Evolutionary conservation across 2,888 invertebrate genomes (phyloP).

Genomic region (Synergus itoensis): DNA sequence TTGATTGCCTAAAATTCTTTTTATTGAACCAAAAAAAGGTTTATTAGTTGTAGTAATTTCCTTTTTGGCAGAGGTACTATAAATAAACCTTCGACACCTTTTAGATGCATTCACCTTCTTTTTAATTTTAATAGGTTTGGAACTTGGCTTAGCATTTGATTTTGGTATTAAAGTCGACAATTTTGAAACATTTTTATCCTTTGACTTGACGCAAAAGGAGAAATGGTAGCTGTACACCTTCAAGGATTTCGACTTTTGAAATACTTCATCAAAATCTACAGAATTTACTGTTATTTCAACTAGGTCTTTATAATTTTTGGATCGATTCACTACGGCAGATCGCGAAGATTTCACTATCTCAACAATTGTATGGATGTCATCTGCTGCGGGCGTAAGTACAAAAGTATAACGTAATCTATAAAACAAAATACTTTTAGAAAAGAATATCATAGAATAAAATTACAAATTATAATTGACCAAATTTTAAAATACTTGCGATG

Average conservation of each 20-base stretch:
- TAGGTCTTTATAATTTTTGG: conserved; percentile 18
- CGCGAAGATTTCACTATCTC: conserved; percentile 38
- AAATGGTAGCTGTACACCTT: conserved; percentile 44
- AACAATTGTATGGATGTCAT: conserved; percentile 39
- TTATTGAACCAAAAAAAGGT: too few relatives aligned
- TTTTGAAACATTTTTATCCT: neutral
- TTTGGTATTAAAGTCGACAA: too few relatives aligned
- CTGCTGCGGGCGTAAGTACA: conserved; percentile 40
- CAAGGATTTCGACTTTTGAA: conserved; percentile 23
- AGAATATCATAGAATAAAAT: neutral
- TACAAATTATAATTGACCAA: neutral
- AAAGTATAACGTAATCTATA: conserved; percentile 49
- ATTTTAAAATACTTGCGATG: conserved; percentile 44
- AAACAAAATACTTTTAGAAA: conserved; percentile 23
- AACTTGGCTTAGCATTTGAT: too few relatives aligned
- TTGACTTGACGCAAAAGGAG: conserved; percentile 36
- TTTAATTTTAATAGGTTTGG: too few relatives aligned
- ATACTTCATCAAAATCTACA: conserved; percentile 46
- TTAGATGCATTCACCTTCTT: too few relatives aligned
- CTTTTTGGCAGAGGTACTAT: too few relatives aligned
- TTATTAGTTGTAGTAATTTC: too few relatives aligned
- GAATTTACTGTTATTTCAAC: conserved; percentile 44
- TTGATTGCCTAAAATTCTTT: too few relatives aligned
- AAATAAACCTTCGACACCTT: too few relatives aligned
- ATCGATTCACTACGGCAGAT: conserved; percentile 44